Evolutionary conservation across 35 echinoderm and acorn worm species (phyloP), one percentile per base, ranked within the genome.

Genomic region (Heliocidaris tuberculata): DNA sequence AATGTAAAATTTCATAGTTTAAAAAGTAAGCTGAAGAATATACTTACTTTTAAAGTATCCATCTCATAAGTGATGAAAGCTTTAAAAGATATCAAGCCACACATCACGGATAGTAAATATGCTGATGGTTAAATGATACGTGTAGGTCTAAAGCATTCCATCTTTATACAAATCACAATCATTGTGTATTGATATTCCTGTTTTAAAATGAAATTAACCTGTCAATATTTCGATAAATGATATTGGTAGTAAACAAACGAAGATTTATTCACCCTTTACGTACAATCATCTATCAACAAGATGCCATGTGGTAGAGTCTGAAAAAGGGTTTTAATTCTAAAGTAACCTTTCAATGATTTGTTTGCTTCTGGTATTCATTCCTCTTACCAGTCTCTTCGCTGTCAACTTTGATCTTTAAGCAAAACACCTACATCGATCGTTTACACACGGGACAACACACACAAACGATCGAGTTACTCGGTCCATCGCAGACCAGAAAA

Each of bases 361-460:
- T 78, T 78, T 19, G 21, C 27, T n/a, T 78, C 21, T 19, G 15
- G 65, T n/a, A 78, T 78, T 78, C 8, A 19, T 24, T 27, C 27
- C 15, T 13, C 59, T 60, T 60, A 60, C 59, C 59, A 9, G 59
- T 60, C 59, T 60, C 7, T 19, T 27, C 65, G 65, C 21, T 78
- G 65, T 78, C 65, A 78, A 78, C 65, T 78, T 78, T 78, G 65
- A 78, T 78, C 65, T 78, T 78, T 24, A 78, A 78, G 65, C 21
- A 78, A 78, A 78, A 78, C 65, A 78, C 65, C 65, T 78, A 19
- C 65, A 78, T 78, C 65, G 65, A 78, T 78, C 65, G 65, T 78
- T 78, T 78, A 78, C 65, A 78, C 65, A 78, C 65, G 17, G 65
- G 65, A 78, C 65, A 78, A 78, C 65, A 78, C 65, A 78, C 15